These are phyloP conservation scores for Odontocerum albicorne DNA, from an alignment of 2,888 invertebrate genomes.

Conservation along the genomic window DNA sequence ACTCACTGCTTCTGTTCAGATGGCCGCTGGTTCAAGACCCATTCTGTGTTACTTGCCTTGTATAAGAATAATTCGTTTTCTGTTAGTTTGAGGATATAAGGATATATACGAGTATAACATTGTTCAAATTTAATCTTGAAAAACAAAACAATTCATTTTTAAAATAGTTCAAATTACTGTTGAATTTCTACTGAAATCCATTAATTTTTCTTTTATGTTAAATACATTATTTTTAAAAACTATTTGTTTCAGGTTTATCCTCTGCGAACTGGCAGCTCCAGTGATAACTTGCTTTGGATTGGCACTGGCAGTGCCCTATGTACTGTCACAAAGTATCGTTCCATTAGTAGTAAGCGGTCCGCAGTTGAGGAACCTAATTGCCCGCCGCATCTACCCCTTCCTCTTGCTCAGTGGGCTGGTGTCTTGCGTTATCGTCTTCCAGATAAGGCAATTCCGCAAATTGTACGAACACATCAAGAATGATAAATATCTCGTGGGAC, in stretches of 20 bases:
- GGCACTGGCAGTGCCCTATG: conserved; percentile 91
- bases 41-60: too few relatives aligned
- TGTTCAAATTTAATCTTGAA: too few relatives aligned
- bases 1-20: too few relatives aligned
- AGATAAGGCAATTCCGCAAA: conserved; percentile 91
- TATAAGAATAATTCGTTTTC: too few relatives aligned
- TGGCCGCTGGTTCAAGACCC: too few relatives aligned
- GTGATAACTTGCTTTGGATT: conserved; percentile 87
- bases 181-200: too few relatives aligned
- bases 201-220: too few relatives aligned
- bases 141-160: too few relatives aligned
- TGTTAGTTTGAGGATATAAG: too few relatives aligned
- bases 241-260: conserved; percentile 68
- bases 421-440: conserved; percentile 73
- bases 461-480: conserved; percentile 98
- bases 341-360: conserved; percentile 67
- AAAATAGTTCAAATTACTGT: too few relatives aligned
- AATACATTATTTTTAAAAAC: too few relatives aligned
- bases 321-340: conserved; percentile 75
- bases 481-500: conserved; percentile 97
- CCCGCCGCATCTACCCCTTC: conserved; percentile 87
- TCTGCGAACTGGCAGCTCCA: conserved; percentile 85
- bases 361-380: conserved; percentile 72
- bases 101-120: too few relatives aligned
- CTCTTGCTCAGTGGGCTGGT: conserved; percentile 73